Percentiles rank a stretch among this genome's conserved stretches.
phyloP scores from a whole-genome alignment of 2,888 invertebrate species.

The Acronicta aceris region DNA sequence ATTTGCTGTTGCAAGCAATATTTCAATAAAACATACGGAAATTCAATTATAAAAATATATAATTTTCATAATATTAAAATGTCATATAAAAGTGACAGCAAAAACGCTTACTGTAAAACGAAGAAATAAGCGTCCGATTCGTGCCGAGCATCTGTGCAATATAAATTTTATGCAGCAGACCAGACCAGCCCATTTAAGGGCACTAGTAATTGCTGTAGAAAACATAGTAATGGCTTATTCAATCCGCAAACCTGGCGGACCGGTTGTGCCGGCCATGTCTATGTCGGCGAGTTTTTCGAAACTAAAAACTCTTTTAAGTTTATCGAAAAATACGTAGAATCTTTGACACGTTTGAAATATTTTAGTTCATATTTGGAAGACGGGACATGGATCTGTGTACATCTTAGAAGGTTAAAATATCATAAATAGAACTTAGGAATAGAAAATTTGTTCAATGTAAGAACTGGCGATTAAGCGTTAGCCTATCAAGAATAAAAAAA shows the following conservation, averaged over 20 bases:
- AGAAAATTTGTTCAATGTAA: too few relatives aligned
- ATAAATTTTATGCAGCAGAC: slow-evolving; percentile 72
- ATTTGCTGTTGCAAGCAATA: too few relatives aligned
- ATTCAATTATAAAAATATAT: too few relatives aligned
- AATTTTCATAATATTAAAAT: background rate
- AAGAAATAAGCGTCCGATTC: slow-evolving; percentile 64
- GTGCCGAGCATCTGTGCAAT: slow-evolving; percentile 68
- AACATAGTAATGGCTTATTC: slow-evolving; percentile 84
- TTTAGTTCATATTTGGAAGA: background rate
- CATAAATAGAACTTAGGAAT: too few relatives aligned
- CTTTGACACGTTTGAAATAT: background rate
- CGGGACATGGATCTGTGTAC: too few relatives aligned
- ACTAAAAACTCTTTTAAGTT: slow-evolving; percentile 48
- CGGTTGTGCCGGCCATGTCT: slow-evolving; percentile 63
- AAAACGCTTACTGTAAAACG: slow-evolving; percentile 12
- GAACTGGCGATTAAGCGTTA: too few relatives aligned
- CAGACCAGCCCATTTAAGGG: slow-evolving; percentile 73
- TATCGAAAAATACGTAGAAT: slow-evolving; percentile 19
- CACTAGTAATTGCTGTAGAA: slow-evolving; percentile 80
- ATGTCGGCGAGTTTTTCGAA: slow-evolving; percentile 37
- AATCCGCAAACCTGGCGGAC: slow-evolving; percentile 67
- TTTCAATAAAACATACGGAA: too few relatives aligned
- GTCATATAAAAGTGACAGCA: background rate
- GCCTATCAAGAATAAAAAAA: too few relatives aligned
- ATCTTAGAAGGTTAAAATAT: too few relatives aligned